Evolutionary conservation across 1,140 invertebrate genomes (phyloP).

Genomic region (Eciton burchellii): DNA sequence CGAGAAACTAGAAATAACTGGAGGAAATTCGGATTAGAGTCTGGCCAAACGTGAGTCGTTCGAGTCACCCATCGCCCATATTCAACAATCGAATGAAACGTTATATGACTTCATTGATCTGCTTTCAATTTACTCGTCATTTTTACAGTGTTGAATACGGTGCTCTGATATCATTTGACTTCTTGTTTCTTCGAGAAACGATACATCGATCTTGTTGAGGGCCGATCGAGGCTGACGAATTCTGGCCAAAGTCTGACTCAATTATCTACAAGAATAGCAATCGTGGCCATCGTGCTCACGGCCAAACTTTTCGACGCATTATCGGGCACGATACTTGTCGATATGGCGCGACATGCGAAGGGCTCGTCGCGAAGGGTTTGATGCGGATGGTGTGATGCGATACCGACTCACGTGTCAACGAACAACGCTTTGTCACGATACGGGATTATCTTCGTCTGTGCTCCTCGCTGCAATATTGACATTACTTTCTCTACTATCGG

Average conservation of each 20-base stretch:
- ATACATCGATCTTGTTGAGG: slow-evolving; percentile 4
- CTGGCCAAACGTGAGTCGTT: slow-evolving; percentile 13
- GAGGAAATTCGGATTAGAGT: slow-evolving; percentile 36
- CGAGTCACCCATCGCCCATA: neutral
- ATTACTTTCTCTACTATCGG: slow-evolving; percentile 8
- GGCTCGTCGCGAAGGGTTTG: slow-evolving; percentile 10
- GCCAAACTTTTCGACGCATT: slow-evolving; percentile 43
- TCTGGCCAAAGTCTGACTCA: slow-evolving; percentile 34
- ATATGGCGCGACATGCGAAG: slow-evolving; percentile 11
- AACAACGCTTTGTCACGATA: neutral
- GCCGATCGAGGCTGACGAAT: neutral
- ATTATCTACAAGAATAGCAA: slow-evolving; percentile 33
- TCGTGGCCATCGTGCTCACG: slow-evolving; percentile 44
- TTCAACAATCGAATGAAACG: neutral
- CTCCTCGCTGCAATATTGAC: neutral
- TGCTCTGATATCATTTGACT: neutral
- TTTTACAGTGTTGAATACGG: slow-evolving; percentile 5
- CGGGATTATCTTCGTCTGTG: slow-evolving; percentile 40
- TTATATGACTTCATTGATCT: neutral
- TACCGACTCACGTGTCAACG: neutral
- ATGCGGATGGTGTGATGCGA: slow-evolving; percentile 32
- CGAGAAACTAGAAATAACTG: slow-evolving; percentile 36
- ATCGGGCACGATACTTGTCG: slow-evolving; percentile 39
- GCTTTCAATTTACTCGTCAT: neutral
- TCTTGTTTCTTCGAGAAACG: neutral